A percentile compares a stretch with the other conserved stretches of the same genome.
These are phyloP conservation scores for Urocolius indicus DNA, from an alignment of 2,113 vertebrate genomes.

Conservation along the genomic window DNA sequence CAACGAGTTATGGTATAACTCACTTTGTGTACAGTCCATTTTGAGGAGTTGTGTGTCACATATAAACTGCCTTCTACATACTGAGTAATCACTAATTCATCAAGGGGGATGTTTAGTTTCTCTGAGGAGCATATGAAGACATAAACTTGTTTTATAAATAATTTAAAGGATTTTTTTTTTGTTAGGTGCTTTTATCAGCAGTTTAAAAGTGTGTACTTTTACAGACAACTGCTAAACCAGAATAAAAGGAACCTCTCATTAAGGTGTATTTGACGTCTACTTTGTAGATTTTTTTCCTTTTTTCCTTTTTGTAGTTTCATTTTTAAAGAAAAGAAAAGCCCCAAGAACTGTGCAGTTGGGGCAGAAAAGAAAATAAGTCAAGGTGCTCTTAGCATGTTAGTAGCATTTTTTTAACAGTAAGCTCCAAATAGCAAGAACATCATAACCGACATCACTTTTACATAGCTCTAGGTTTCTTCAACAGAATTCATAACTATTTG, in stretches of 20 bases:
- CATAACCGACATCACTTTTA: not conserved
- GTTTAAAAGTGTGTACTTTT: not conserved
- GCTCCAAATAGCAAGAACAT: not conserved
- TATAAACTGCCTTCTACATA: not conserved
- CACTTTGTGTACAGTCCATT: not conserved
- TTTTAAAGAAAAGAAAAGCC: not conserved
- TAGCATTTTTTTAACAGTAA: not conserved
- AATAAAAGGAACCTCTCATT: not conserved
- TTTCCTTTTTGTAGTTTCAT: not conserved
- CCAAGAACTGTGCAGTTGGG: fast-evolving
- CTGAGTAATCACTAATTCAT: not conserved
- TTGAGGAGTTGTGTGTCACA: not conserved
- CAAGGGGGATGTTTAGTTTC: not conserved
- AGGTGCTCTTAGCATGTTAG: not conserved
- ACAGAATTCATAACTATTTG: not conserved
- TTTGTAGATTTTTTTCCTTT: not conserved
- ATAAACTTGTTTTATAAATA: not conserved
- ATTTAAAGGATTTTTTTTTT: constrained; percentile 1
- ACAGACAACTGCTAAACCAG: not conserved
- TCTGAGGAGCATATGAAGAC: not conserved
- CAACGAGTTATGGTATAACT: not conserved
- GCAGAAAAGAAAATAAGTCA: not conserved
- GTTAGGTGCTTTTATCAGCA: not conserved
- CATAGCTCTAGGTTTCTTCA: not conserved
- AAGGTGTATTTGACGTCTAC: not conserved